Base-by-base conservation (phyloP, 2,113 vertebrate species). In the Sander vitreus region DNA sequence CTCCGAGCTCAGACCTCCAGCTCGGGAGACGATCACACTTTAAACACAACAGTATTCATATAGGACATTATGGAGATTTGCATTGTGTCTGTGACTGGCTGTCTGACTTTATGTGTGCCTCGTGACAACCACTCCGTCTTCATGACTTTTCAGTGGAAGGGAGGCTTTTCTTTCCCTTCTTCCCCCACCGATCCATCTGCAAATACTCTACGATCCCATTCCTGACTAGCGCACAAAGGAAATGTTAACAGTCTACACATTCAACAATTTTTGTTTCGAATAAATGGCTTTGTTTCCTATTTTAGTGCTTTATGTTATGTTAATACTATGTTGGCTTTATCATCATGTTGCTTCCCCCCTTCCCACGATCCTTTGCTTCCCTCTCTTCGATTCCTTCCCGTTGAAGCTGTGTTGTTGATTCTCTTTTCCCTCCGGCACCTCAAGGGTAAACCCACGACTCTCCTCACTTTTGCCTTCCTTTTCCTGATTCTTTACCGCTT, bases 401-500 rank as follows among this genome's bases (percentile, higher is more conserved):
- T 51, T 23, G 36, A 55, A 30, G 30, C 70, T 58, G 60, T 76
- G 73, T 73, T 85, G 88, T 82, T 86, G 50, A 71, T 74, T 76
- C 55, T 78, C 30, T 68, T 64, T n/a, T 64, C 9, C 9, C 2
- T 50, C 72, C 70, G 66, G 92, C 88, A 91, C 81, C 79, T 82
- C 55, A 93, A 92, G 93, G 90, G 91, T 93, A 88, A 94, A 91
- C 85, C 57, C 60, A 5, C 73, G 78, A 83, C 85, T 84, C 63
- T 54, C 27, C 77, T 77, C 27, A 48, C 85, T 75, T 84, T 59
- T 27, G 75, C 76, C 85, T 93, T 93, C 90, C 92, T 89, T 84
- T 92, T 94, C 90, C 93, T 92, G 81, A 51, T 66, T 81, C 88
- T 88, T 73, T 19, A 39, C 51, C 1, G 15, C 39, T 83, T 48